Percentiles rank a stretch among this genome's conserved stretches.
These are phyloP conservation scores for Steinernema hermaphroditum DNA, from an alignment of 2,888 invertebrate genomes.

Conservation along the genomic window DNA sequence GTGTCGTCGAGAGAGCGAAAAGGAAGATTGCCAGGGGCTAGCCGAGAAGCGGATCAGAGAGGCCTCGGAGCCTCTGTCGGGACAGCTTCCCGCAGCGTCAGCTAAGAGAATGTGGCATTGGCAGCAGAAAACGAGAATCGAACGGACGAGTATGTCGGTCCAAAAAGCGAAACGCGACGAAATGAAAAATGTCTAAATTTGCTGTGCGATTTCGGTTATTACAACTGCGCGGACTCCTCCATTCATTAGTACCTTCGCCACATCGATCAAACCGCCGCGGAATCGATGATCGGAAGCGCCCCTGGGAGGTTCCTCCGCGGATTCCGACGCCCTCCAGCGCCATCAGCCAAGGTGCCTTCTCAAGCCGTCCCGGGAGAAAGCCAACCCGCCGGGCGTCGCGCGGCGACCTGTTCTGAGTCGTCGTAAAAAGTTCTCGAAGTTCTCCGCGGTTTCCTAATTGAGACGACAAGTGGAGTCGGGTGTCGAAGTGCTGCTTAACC, in stretches of 20 bases:
- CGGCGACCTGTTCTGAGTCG: constrained; percentile 16
- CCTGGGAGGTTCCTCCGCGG: no score
- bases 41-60: no score
- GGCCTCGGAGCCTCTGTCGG: no score
- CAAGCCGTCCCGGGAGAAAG: no score
- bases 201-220: constrained; percentile 1
- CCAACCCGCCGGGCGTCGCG: no score
- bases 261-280: constrained; percentile 11
- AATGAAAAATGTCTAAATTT: neutral
- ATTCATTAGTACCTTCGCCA: neutral
- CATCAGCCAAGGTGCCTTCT: no score
- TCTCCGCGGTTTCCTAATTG: constrained; percentile 10
- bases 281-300: neutral
- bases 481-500: neutral
- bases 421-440: constrained; percentile 15
- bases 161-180: neutral
- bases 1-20: neutral
- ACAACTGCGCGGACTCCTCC: constrained; percentile 1
- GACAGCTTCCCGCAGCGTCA: no score
- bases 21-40: constrained; percentile 3
- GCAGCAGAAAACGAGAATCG: no score
- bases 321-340: no score
- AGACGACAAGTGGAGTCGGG: neutral
- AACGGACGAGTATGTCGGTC: neutral
- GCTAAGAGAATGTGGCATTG: no score